A percentile compares a stretch with the other conserved stretches of the same genome.
These are phyloP conservation scores for Cyclina sinensis DNA, from an alignment of 1,140 invertebrate species.

Conservation along the genomic window DNA sequence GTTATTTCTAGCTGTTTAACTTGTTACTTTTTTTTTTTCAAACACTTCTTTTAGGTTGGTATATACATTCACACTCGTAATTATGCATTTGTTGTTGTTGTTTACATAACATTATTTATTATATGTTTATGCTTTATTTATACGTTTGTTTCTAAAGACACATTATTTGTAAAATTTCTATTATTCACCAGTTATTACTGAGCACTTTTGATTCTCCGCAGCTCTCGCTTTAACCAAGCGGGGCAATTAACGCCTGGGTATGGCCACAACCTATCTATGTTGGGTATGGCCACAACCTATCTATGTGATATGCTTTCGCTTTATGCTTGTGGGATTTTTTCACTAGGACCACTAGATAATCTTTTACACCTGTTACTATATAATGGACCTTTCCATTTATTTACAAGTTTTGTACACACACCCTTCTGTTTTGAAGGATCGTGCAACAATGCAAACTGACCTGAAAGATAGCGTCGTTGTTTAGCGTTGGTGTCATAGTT, in stretches of 20 bases:
- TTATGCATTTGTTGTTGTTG: too few species aligned
- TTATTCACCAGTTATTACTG: not conserved
- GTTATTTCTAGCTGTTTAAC: too few species aligned
- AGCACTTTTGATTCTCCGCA: not conserved
- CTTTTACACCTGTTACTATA: not conserved
- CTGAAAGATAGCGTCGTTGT: not conserved
- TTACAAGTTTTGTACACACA: conserved; percentile 12
- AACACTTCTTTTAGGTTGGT: too few species aligned
- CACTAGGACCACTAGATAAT: not conserved
- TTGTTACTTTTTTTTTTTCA: too few species aligned
- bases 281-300: too few species aligned
- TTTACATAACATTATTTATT: too few species aligned
- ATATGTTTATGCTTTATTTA: not conserved
- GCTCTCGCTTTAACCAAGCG: not conserved
- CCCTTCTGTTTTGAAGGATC: not conserved
- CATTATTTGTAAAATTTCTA: not conserved
- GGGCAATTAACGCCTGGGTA: not conserved
- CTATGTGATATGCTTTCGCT: conserved; percentile 11
- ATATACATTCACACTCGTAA: too few species aligned
- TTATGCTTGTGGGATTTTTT: not conserved
- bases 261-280: too few species aligned
- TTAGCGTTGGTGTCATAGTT: conserved; percentile 44
- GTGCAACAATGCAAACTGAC: conserved; percentile 31
- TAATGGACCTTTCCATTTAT: conserved; percentile 41
- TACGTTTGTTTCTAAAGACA: not conserved